phyloP scores from a whole-genome alignment of 2,113 vertebrate species.

The Misgurnus mizolepis region DNA sequence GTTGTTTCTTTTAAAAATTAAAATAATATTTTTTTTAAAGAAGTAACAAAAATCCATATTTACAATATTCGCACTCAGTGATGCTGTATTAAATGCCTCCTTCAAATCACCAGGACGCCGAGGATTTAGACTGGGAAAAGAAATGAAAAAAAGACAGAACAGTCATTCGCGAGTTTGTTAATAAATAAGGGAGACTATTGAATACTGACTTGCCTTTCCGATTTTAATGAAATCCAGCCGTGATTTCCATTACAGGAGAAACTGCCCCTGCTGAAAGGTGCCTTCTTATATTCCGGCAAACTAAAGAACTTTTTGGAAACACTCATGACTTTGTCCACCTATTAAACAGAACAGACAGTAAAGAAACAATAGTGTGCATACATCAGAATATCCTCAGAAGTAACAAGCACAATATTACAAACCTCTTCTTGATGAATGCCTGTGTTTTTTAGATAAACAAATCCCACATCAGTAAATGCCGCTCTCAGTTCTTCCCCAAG shows the following conservation, averaged over 20 bases:
- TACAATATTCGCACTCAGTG: slow-evolving; percentile 65
- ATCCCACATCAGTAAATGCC: slow-evolving; percentile 68
- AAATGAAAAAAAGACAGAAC: not conserved
- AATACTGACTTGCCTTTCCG: slow-evolving; percentile 60
- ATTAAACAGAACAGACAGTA: not conserved
- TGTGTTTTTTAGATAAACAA: slow-evolving; percentile 72
- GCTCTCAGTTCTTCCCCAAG: slow-evolving; percentile 58
- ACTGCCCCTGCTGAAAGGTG: slow-evolving; percentile 55
- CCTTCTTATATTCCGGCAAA: slow-evolving; percentile 67
- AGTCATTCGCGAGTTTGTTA: not conserved
- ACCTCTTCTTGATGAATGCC: slow-evolving; percentile 72
- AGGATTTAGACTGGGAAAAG: slow-evolving; percentile 67
- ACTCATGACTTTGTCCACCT: slow-evolving; percentile 67
- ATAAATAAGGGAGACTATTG: not conserved
- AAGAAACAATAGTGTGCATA: not conserved
- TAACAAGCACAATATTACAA: not conserved
- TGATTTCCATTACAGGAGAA: slow-evolving; percentile 57
- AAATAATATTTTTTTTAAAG: too few species aligned
- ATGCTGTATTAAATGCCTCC: slow-evolving; percentile 68
- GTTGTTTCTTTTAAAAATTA: too few species aligned
- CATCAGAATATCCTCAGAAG: not conserved
- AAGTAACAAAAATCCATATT: slow-evolving; percentile 8
- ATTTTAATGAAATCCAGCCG: slow-evolving; percentile 69
- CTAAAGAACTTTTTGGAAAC: slow-evolving; percentile 68
- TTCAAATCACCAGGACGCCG: slow-evolving; percentile 70